Evolutionary conservation across 1,140 invertebrate species (phyloP).

Genomic region (Atopsyche davidsoni): DNA sequence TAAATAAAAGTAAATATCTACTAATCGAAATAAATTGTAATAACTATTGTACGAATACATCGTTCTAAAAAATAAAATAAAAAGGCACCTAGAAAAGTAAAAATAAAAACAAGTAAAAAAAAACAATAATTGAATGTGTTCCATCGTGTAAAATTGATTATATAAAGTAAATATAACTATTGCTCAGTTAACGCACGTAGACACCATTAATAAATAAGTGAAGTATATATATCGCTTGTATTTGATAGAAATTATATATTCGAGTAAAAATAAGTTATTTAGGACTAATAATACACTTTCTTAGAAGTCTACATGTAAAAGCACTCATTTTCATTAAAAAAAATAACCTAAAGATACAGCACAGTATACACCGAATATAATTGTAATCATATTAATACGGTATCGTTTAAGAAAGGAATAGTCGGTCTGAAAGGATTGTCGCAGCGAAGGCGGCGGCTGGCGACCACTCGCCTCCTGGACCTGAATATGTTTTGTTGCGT

Average conservation of each 20-base stretch:
- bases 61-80: background rate
- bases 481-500: background rate
- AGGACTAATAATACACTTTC: slow-evolving; percentile 30
- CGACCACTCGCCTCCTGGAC: background rate
- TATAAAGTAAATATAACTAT: slow-evolving; percentile 3
- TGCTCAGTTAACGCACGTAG: slow-evolving; percentile 8
- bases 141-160: background rate
- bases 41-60: slow-evolving; percentile 2
- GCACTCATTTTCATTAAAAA: slow-evolving; percentile 29
- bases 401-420: slow-evolving; percentile 13
- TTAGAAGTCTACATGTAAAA: slow-evolving; percentile 28
- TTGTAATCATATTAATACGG: slow-evolving; percentile 20
- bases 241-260: slow-evolving; percentile 17
- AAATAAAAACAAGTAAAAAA: slow-evolving; percentile 5
- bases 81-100: slow-evolving; percentile 1
- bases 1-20: slow-evolving; percentile 2
- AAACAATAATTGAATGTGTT: background rate
- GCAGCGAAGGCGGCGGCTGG: background rate
- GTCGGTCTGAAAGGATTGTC: slow-evolving; percentile 24
- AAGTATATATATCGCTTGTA: slow-evolving; percentile 16
- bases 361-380: slow-evolving; percentile 28
- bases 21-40: slow-evolving; percentile 1
- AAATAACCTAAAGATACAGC: slow-evolving; percentile 31
- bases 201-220: slow-evolving; percentile 17
- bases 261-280: slow-evolving; percentile 28